Evolutionary conservation across 2,113 vertebrate species (phyloP).

Genomic region (Mirza zaza): DNA sequence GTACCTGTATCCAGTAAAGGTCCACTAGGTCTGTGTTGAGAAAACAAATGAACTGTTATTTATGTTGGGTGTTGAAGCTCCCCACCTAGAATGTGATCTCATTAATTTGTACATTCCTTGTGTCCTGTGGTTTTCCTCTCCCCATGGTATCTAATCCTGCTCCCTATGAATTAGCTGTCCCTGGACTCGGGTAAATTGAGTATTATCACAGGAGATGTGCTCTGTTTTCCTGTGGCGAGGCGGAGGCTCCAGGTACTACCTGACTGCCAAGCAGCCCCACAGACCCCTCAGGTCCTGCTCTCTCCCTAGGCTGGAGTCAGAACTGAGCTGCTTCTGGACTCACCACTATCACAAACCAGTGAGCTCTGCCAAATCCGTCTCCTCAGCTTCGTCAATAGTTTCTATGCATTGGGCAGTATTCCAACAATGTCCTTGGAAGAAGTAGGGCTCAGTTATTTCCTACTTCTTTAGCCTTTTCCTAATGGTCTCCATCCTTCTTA

Average conservation of each 20-base stretch:
- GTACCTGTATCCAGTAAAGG: not conserved
- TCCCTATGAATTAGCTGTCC: not conserved
- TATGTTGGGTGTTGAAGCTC: not conserved
- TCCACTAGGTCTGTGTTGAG: not conserved
- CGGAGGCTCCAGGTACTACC: no score
- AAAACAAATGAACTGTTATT: not conserved
- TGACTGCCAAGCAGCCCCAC: no score
- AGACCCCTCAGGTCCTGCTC: not conserved
- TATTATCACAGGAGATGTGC: not conserved
- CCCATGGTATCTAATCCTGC: not conserved
- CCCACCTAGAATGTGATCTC: not conserved
- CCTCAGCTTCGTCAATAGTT: not conserved
- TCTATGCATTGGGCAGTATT: fast-evolving
- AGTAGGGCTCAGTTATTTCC: not conserved
- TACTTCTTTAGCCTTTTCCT: not conserved
- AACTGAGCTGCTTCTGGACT: not conserved
- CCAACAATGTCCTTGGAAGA: not conserved
- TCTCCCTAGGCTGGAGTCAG: not conserved
- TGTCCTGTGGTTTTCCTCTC: not conserved
- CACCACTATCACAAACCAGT: not conserved
- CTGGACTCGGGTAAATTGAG: not conserved
- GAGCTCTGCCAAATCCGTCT: not conserved
- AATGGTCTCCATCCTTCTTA: not conserved
- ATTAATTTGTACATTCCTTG: not conserved
- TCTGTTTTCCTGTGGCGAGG: not conserved